Base-by-base conservation (phyloP, 2,797 vertebrate species). In the Danio tinwini region DNA sequence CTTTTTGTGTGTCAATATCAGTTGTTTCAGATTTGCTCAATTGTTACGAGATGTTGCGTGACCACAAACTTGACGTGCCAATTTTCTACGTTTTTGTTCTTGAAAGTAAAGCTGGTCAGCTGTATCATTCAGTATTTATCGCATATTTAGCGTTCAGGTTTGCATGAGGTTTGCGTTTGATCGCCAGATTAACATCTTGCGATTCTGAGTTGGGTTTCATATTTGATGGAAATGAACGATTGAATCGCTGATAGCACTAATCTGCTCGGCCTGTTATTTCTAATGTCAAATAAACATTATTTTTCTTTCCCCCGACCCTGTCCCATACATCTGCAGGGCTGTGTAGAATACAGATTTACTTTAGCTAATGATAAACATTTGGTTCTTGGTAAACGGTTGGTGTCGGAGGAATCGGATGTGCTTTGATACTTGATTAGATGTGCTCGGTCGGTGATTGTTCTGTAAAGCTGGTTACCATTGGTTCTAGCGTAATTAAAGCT, bases 351-450 rank as follows among this genome's bases (percentile, higher is more conserved):
- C 56, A 12, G 45, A 85, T 87, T 90, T 91, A 86, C 89, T 86
- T 84, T 78, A 13, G 70, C 86, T 87, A 59, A 12, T 76, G 90
- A 77, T 89, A 81, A 90, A 87, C 82, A 84, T 40, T 85, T 88
- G 86, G 52, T 52, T 37, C 49, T 90, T 87, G 84, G 84, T 83
- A 81, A 91, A 87, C 81, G 85, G 89, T 88, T 91, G 90, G 90
- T 71, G 56, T 83, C 72, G 49, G 71, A 29, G 44, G 62, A 71
- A 49, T 76, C 52, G 76, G 74, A 86, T 81, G 82, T 80, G 49
- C 86, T 90, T 86, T 86, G 85, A 86, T 90, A 87, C 83, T 87
- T 90, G 90, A 91, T 92, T 90, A 90, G 85, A 91, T 88, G 84
- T 82, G 76, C 83, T 42, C 17, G 39, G 85, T 87, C 65, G 55